Base-by-base conservation (phyloP, 2,888 invertebrate genomes). In the Dyspetes luteomarginatus region DNA sequence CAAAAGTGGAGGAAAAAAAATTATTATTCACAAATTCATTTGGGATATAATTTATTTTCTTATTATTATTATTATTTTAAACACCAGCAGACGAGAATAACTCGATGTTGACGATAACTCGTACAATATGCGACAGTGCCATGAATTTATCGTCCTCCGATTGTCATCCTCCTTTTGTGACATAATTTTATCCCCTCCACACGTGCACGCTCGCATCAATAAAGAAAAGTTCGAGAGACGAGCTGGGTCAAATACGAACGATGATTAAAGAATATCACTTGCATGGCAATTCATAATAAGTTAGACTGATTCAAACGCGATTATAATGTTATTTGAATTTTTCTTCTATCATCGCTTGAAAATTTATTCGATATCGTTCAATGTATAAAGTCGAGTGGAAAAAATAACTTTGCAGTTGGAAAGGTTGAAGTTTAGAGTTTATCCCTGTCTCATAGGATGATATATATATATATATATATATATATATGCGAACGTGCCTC, bases 91-190 rank as follows among this genome's bases (percentile, higher is more conserved):
- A 55, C 17, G 4, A 17, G 12, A 55, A 12, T 15, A 72, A n/a
- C 26, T 48, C 60, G 68, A 58, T 36, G 7, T 30, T 28, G 19
- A n/a, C 48, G 41, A 55, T 5, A 48, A 65, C 67, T 30, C n/a
- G 26, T 28, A 17, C 62, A 56, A 50, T 30, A 7, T 55, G 50
- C 62, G 24, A 64, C n/a, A 60, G 36, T 55, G 24, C 55, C 4
- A 12, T 9, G 50, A 52, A 65, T 79, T 79, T 79, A 75, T 75
- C 64, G 28, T 75, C 50, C 75, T 48, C 56, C 64, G 41, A 69
- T 58, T n/a, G n/a, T n/a, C 50, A 64, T 62, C 30, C 69, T 75
- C 69, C 36, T 74, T 73, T 58, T 26, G 58, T 28, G n/a, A 48
- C 12, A 19, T 26, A 74, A 75, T 58, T 58, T 30, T 45, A 22